phyloP scores from a whole-genome alignment of 2,888 invertebrate genomes.

The Cyrtodaria siliqua region DNA sequence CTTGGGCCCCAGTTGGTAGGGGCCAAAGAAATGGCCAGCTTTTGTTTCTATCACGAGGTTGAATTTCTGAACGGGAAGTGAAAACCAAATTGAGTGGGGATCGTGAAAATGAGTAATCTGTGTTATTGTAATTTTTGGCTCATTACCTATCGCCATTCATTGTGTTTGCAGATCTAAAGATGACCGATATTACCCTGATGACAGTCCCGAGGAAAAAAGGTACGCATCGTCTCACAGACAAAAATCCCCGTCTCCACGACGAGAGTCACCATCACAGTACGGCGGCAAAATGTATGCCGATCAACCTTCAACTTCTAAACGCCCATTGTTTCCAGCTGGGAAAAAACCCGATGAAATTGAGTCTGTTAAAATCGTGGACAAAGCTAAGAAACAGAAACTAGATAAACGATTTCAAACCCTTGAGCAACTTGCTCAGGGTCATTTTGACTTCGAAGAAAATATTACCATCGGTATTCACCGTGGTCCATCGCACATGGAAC shows the following conservation, averaged over 20 bases:
- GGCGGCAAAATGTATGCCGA: constrained; percentile 37
- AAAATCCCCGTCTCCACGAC: constrained; percentile 14
- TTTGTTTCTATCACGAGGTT: too few relatives aligned
- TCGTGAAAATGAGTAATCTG: too few relatives aligned
- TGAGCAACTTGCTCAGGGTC: constrained; percentile 50
- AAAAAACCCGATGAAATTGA: constrained; percentile 33
- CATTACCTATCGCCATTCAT: too few relatives aligned
- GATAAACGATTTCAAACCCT: constrained; percentile 54
- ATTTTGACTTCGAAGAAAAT: constrained; percentile 77
- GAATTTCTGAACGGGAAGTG: too few relatives aligned
- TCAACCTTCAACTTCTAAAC: constrained; percentile 36
- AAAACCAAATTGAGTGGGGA: too few relatives aligned
- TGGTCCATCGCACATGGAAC: constrained; percentile 63
- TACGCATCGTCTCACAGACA: background rate
- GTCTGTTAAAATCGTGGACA: constrained; percentile 46
- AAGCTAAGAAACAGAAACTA: constrained; percentile 32
- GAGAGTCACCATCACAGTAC: constrained; percentile 4
- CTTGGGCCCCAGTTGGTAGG: too few relatives aligned
- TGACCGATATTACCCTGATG: constrained; percentile 11
- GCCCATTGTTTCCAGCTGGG: constrained; percentile 28
- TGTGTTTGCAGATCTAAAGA: background rate
- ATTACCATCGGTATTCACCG: constrained; percentile 81
- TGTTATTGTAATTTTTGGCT: too few relatives aligned
- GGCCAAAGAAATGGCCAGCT: too few relatives aligned
- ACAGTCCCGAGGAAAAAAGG: constrained; percentile 15